Percentiles rank a stretch among this genome's conserved stretches.
Evolutionary conservation across 2,113 vertebrate species (phyloP).

Genomic region (Ornithorhynchus anatinus): DNA sequence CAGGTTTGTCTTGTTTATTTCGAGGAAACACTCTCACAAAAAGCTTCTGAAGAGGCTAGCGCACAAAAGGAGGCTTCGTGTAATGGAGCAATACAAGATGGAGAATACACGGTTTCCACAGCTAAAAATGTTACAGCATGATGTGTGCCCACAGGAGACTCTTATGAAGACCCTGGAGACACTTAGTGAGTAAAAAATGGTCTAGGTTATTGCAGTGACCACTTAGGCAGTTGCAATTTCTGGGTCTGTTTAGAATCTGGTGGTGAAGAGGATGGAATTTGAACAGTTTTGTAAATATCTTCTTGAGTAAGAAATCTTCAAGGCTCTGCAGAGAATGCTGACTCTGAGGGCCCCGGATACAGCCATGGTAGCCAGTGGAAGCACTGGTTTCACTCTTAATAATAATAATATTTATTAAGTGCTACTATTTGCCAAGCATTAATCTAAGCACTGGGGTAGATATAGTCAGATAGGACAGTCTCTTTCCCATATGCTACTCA

Average conservation of each 20-base stretch:
- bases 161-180: background rate
- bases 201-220: background rate
- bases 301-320: background rate
- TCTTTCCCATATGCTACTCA: too few species aligned
- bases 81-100: background rate
- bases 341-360: background rate
- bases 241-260: too few species aligned
- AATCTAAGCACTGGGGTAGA: too few species aligned
- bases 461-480: too few species aligned
- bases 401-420: too few species aligned
- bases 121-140: background rate
- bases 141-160: background rate
- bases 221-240: too few species aligned
- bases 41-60: background rate
- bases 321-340: too few species aligned
- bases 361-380: background rate
- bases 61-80: background rate
- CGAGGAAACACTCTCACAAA: background rate
- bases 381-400: too few species aligned
- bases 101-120: background rate
- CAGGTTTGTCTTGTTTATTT: background rate
- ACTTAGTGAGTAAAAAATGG: background rate
- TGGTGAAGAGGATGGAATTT: background rate
- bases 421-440: too few species aligned
- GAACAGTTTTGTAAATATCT: background rate